Base-by-base conservation (phyloP, 2,888 invertebrate species). In the Ellobium chinense region DNA sequence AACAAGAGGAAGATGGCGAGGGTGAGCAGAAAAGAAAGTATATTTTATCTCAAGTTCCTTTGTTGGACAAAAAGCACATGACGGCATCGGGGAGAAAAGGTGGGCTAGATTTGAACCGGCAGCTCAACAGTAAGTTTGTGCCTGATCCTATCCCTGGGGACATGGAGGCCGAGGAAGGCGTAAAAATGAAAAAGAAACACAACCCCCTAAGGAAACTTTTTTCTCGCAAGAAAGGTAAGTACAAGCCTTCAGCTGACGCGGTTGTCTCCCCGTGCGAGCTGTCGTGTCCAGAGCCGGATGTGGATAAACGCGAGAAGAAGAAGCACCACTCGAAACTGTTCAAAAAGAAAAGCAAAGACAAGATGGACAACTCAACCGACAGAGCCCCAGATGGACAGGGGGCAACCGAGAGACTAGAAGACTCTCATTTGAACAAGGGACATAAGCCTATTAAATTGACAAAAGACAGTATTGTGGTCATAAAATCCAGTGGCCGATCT, bases 171-270 rank as follows among this genome's bases (percentile, higher is more conserved):
- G 68, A 36, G 7, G 72, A 72, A n/a, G 72, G 24, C 3, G 12
- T 34, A 2, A 29, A 56, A 24, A 39, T 39, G 1, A 74, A 63
- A 63, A 77, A 65, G 54, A 75, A 36, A 21, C n/a, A 70, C 31
- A 77, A 58, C 21, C 34, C 31, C 14, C 34, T 81, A 27, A 78
- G 68, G 37, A 58, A 27, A 56, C 65, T 78, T 56, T 82, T 78
- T 36, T 54, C 75, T 2, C 56, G 69, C 12, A 82, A 75, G 24
- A 78, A 69, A 70, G 82, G 82, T n/a, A 74, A 62, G 27, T 78
- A 82, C 39, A 68, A 54, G 34, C 75, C 78, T 7, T 74, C 74
- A 24, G 27, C 46, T 5, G 58, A 79, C 60, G 24, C 54, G 29
- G 79, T 65, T 29, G 9, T 39, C 9, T 34, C 31, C 0, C 21